Percentiles rank a stretch among this genome's conserved stretches.
phyloP scores from a whole-genome alignment of 2,113 vertebrate genomes.

The Microcebus murinus region DNA sequence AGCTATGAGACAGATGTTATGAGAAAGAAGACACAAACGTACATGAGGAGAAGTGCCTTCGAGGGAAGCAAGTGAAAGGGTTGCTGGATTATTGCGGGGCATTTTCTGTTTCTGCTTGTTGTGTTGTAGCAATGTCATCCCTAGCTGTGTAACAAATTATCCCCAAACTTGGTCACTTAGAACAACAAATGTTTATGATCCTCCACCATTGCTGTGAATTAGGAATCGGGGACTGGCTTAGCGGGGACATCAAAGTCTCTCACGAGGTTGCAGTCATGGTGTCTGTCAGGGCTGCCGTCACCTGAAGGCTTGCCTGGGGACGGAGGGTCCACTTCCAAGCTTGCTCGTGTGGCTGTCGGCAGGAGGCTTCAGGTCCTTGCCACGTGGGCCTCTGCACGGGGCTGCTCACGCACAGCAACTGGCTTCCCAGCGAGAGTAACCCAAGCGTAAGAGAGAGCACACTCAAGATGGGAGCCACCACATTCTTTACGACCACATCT shows the following conservation, averaged over 20 bases:
- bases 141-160: neutral
- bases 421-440: neutral
- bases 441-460: neutral
- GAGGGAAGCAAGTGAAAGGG: neutral
- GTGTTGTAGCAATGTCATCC: neutral
- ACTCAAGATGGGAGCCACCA: neutral
- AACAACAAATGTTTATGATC: neutral
- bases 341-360: neutral
- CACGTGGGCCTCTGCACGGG: fast-evolving
- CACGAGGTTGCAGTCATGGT: neutral
- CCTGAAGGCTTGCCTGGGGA: neutral
- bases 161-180: neutral
- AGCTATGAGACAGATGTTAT: neutral
- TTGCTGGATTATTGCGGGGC: neutral
- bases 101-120: neutral
- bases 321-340: neutral
- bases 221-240: neutral
- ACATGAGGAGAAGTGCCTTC: neutral
- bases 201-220: neutral
- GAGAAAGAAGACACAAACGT: neutral
- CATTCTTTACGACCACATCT: neutral
- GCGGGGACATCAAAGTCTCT: neutral
- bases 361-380: neutral
- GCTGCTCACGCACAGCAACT: neutral
- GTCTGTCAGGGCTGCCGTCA: neutral